A percentile compares a stretch with the other conserved stretches of the same genome.
Conservation (phyloP, 2,797 vertebrate species). For the Fratercula arctica region DNA sequence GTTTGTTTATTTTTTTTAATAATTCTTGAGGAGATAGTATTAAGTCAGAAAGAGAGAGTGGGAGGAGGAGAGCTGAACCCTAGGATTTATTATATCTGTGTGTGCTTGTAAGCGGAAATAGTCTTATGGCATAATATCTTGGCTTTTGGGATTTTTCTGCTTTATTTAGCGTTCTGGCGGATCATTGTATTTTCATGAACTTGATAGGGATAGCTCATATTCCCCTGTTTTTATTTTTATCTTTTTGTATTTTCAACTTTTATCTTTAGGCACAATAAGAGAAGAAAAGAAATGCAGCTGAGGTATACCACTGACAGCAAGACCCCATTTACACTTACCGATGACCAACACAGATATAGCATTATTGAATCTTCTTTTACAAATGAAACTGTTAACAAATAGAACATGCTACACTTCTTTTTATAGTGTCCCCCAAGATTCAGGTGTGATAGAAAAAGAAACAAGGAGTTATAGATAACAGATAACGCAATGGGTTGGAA, state of each 20-base stretch:
- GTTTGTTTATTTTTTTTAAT: background rate
- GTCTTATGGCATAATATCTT: background rate
- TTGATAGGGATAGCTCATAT: background rate
- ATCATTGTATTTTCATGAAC: background rate
- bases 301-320: background rate
- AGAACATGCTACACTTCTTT: background rate
- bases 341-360: background rate
- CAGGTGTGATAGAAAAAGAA: background rate
- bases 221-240: background rate
- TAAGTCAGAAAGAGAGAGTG: background rate
- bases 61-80: background rate
- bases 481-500: background rate
- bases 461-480: background rate
- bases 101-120: background rate
- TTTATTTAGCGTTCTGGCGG: background rate
- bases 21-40: background rate
- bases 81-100: background rate
- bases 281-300: background rate
- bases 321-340: background rate
- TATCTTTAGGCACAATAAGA: background rate
- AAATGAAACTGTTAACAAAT: slow-evolving; percentile 24
- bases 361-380: background rate
- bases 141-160: background rate
- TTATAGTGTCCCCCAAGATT: background rate
- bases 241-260: background rate